These are phyloP conservation scores for Zaprionus camerounensis DNA, from an alignment of 1,140 invertebrate species.

Conservation along the genomic window DNA sequence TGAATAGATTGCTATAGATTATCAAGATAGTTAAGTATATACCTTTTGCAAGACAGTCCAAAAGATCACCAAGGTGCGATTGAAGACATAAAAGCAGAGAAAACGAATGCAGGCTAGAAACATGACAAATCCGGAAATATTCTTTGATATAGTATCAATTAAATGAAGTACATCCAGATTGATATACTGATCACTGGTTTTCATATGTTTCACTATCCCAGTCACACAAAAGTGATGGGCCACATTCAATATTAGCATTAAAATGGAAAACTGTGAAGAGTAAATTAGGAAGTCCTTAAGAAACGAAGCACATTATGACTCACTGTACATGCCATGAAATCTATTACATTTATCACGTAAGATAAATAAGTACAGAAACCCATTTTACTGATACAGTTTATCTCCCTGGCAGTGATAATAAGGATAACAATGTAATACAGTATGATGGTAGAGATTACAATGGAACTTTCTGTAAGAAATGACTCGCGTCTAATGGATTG, in stretches of 20 bases:
- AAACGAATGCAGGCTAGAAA: slow-evolving; percentile 19
- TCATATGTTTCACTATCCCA: not conserved
- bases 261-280: not conserved
- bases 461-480: not conserved
- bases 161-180: not conserved
- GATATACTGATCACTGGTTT: not conserved
- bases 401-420: not conserved
- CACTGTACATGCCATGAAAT: slow-evolving; percentile 7
- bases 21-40: not conserved
- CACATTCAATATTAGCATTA: not conserved
- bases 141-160: not conserved
- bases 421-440: not conserved
- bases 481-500: not conserved
- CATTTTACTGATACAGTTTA: not conserved
- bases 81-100: slow-evolving; percentile 12
- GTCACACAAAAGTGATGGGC: not conserved
- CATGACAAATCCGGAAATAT: slow-evolving; percentile 3
- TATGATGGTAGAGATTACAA: not conserved
- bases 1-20: not conserved
- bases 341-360: not conserved
- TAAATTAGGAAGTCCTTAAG: not conserved
- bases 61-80: slow-evolving; percentile 28
- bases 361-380: slow-evolving; percentile 1
- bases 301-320: not conserved
- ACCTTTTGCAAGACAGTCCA: not conserved